Base-by-base conservation (phyloP, 2,113 vertebrate species). In the Brachyhypopomus occidentalis region DNA sequence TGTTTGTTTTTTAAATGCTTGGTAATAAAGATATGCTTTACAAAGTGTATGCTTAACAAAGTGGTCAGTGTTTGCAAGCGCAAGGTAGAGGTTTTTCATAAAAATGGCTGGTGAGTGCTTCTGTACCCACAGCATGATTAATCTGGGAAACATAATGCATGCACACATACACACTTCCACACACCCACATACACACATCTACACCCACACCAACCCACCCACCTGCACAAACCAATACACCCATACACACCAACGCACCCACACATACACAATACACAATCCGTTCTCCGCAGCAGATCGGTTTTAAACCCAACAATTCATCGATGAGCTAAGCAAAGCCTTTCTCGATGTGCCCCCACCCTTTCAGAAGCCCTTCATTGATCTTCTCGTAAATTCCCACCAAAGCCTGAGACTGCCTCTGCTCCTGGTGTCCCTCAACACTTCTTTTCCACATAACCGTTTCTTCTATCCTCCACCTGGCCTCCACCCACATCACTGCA, bases 361-460 rank as follows among this genome's bases (percentile, higher is more conserved):
- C 9, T 52, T 52, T 52, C 27, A 25, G 60, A 75, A 41, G 69
- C 72, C 41, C 30, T 66, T 52, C 67, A 75, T 59, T 69, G 72
- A 63, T 64, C 72, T 60, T 63, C 64, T 74, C 34, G 78, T n/a
- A 45, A 20, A 81, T 75, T 81, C 52, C 60, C 72, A 81, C 45
- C 16, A 23, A 30, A 41, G 72, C 34, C 27, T 63, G 56, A 19
- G 14, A 27, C 23, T 48, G 14, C 0, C 7, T 0, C 6, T 6
- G 62, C 63, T 5, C 48, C 3, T 2, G 20, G 38, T 1, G 62
- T 67, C 34, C 66, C 20, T 9, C 14, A 19, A n/a, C 20, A 5
- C 27, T 45, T 69, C 16, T 22, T 41, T 27, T 22, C 48, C n/a
- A 22, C 9, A 9, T 22, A 7, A 38, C 7, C 3, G 22, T 34